Evolutionary conservation across 1,140 invertebrate genomes (phyloP).

Genomic region (Atta texana): DNA sequence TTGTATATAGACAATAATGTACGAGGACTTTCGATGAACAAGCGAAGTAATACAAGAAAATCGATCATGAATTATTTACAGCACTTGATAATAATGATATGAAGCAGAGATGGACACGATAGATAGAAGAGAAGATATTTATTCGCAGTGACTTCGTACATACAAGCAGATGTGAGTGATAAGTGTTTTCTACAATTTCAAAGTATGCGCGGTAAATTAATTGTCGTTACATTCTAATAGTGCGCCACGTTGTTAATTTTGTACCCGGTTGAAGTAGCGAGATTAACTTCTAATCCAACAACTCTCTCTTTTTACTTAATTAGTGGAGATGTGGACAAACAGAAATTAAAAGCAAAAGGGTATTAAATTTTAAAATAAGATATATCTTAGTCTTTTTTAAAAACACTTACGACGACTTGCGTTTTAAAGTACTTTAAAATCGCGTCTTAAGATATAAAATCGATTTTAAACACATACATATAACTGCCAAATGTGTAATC

Average conservation of each 20-base stretch:
- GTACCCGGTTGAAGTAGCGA: conserved; percentile 20
- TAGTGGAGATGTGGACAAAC: not conserved
- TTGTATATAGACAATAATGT: conserved; percentile 38
- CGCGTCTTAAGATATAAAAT: conserved; percentile 13
- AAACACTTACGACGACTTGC: not conserved
- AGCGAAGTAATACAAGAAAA: conserved; percentile 3
- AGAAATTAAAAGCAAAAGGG: conserved; percentile 30
- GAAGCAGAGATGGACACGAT: not conserved
- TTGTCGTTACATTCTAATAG: conserved; percentile 40
- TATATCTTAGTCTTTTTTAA: conserved; percentile 13
- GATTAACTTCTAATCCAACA: conserved; percentile 39
- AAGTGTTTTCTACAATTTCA: conserved; percentile 41
- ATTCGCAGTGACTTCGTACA: conserved; percentile 1
- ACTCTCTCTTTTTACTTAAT: conserved; percentile 30
- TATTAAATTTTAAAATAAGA: conserved; percentile 12
- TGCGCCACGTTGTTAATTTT: conserved; percentile 44
- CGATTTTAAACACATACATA: conserved; percentile 23
- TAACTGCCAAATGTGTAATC: conserved; percentile 39
- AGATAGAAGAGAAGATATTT: not conserved
- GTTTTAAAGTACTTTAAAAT: conserved; percentile 17
- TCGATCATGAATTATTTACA: conserved; percentile 16
- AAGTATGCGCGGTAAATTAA: conserved; percentile 41
- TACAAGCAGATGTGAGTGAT: conserved; percentile 29
- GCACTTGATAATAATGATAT: conserved; percentile 16
- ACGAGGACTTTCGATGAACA: not conserved